Conservation (phyloP, 2,888 invertebrate genomes). For the Hemaris fuciformis region DNA sequence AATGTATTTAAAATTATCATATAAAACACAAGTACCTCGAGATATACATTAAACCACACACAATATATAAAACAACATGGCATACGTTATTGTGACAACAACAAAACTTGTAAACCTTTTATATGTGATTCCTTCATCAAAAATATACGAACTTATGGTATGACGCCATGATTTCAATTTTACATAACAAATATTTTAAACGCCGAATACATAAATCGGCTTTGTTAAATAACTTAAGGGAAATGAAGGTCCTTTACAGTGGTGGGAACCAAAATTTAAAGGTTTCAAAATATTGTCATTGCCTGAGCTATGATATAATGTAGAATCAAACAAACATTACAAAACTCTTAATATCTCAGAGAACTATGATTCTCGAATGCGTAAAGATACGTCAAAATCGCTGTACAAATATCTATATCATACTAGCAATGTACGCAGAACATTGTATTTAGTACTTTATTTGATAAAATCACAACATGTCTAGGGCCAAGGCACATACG, state of each 20-base stretch:
- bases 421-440: conserved; percentile 30
- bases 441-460: conserved; percentile 34
- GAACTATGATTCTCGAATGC: conserved; percentile 26
- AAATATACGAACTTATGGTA: too few species aligned
- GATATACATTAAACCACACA: conserved; percentile 7
- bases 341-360: conserved; percentile 15
- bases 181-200: neutral
- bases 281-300: conserved; percentile 4
- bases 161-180: neutral
- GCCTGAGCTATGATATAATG: neutral
- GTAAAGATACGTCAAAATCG: conserved; percentile 36
- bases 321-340: neutral
- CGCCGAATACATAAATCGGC: too few species aligned
- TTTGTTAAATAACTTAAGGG: too few species aligned
- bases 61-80: conserved; percentile 1
- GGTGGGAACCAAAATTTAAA: neutral
- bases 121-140: neutral
- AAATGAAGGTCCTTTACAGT: neutral
- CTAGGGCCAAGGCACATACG: conserved; percentile 76
- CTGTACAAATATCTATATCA: conserved; percentile 38
- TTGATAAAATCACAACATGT: conserved; percentile 66
- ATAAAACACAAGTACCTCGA: conserved; percentile 13
- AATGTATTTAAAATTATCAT: conserved; percentile 13
- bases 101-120: neutral
- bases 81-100: conserved; percentile 3